phyloP scores from a whole-genome alignment of 2,888 invertebrate genomes.

The Caenorhabditis plicata region DNA sequence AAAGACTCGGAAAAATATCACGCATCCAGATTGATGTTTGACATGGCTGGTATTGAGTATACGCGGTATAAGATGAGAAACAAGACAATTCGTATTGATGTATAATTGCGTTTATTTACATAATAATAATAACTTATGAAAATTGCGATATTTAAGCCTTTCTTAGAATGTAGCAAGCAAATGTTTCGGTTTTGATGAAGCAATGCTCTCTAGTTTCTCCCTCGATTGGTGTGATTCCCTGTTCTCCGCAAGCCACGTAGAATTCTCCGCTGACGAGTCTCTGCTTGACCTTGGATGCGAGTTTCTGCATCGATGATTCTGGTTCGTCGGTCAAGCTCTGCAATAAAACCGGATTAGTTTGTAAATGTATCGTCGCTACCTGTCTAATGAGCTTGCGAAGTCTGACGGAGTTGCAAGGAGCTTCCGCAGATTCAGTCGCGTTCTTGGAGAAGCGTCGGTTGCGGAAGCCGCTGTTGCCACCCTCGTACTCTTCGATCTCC shows the following conservation, averaged over 20 bases:
- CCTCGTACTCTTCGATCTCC: slow-evolving; percentile 38
- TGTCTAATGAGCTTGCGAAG: slow-evolving; percentile 41
- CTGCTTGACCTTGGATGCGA: slow-evolving; percentile 34
- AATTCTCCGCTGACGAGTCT: slow-evolving; percentile 40
- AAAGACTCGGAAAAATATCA: too few relatives aligned
- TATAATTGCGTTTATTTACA: too few relatives aligned
- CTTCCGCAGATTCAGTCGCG: slow-evolving; percentile 17
- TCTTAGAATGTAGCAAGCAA: slow-evolving; percentile 41
- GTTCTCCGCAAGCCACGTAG: slow-evolving; percentile 46
- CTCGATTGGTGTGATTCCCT: slow-evolving; percentile 38
- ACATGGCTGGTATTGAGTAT: too few relatives aligned
- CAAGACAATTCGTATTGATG: too few relatives aligned
- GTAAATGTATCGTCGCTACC: slow-evolving; percentile 8
- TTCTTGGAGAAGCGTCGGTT: slow-evolving; percentile 37
- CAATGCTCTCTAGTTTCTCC: slow-evolving; percentile 42
- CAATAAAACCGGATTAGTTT: neutral
- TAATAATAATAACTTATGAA: neutral
- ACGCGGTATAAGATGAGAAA: too few relatives aligned
- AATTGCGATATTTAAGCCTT: slow-evolving; percentile 36
- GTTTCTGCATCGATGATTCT: slow-evolving; percentile 36
- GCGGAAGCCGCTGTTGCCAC: slow-evolving; percentile 33
- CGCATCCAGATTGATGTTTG: too few relatives aligned
- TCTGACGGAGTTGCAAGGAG: slow-evolving; percentile 33
- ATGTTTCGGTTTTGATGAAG: slow-evolving; percentile 32
- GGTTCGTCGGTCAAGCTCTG: slow-evolving; percentile 38